Conservation (phyloP, 2,888 invertebrate species). For the Barypeithes pellucidus region DNA sequence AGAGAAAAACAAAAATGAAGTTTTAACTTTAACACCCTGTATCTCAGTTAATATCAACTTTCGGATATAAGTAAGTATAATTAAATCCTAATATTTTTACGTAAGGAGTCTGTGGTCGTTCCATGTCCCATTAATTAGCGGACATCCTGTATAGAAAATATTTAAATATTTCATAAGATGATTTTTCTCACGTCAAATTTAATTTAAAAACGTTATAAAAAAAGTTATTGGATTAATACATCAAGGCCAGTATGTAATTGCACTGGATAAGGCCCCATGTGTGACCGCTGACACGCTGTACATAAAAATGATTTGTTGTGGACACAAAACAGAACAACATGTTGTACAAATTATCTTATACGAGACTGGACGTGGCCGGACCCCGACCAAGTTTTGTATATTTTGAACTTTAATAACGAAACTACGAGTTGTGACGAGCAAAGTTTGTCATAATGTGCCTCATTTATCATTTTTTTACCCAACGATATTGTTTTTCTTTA, state of each 20-base stretch:
- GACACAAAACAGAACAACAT: slow-evolving; percentile 58
- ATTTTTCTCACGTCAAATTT: not conserved
- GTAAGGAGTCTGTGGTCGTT: no score
- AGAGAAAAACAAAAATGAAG: no score
- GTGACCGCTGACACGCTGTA: slow-evolving; percentile 51
- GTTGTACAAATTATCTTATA: slow-evolving; percentile 59
- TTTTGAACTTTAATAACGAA: slow-evolving; percentile 58
- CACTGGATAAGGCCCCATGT: slow-evolving; percentile 39
- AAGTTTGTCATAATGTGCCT: slow-evolving; percentile 49
- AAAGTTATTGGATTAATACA: slow-evolving; percentile 47
- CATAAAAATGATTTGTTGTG: slow-evolving; percentile 57
- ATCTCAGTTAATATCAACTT: no score
- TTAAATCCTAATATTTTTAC: no score
- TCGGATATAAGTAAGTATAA: no score
- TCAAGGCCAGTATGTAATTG: slow-evolving; percentile 46
- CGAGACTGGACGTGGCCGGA: slow-evolving; percentile 50
- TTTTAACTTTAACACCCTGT: no score
- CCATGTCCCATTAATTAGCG: no score
- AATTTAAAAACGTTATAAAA: slow-evolving; percentile 14
- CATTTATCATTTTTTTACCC: slow-evolving; percentile 51
- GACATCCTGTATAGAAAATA: no score
- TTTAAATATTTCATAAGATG: no score
- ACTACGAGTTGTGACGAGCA: slow-evolving; percentile 59
- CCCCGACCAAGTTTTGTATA: slow-evolving; percentile 56
- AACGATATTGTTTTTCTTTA: slow-evolving; percentile 33